A percentile compares a stretch with the other conserved stretches of the same genome.
Evolutionary conservation across 2,797 vertebrate species (phyloP).

Genomic region (Chanos chanos): DNA sequence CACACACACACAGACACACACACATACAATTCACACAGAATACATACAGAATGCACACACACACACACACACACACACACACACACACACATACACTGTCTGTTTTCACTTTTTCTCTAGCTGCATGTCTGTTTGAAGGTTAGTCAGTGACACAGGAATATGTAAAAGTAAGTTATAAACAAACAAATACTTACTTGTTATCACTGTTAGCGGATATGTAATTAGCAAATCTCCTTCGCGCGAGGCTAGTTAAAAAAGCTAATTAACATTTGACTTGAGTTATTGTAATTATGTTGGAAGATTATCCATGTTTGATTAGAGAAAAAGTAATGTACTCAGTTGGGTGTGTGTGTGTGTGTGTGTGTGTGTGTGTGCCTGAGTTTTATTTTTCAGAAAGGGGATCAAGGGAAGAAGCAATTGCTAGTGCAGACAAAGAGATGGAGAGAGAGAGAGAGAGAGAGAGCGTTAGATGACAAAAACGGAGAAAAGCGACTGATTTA

Average conservation of each 20-base stretch:
- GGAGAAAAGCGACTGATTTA: no score
- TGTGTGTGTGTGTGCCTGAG: no score
- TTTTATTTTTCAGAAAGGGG: no score
- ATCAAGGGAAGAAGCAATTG: no score
- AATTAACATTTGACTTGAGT: conserved; percentile 10
- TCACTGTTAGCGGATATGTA: conserved; percentile 2
- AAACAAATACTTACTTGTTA: background rate
- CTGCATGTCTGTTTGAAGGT: no score
- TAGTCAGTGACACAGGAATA: background rate
- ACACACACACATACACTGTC: background rate
- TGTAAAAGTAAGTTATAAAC: background rate
- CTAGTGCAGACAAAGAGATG: no score
- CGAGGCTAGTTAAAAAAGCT: background rate
- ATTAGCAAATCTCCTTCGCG: background rate
- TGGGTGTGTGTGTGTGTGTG: no score
- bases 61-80: background rate
- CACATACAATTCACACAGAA: background rate
- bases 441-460: no score
- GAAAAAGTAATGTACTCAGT: background rate
- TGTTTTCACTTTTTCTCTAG: no score
- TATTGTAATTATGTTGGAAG: background rate
- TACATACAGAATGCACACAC: background rate
- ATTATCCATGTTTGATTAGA: background rate
- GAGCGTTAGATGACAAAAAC: no score
- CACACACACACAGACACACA: background rate